These are phyloP conservation scores for Nematostella vectensis DNA, from an alignment of 92 coral and sea anemone species.

Conservation along the genomic window DNA sequence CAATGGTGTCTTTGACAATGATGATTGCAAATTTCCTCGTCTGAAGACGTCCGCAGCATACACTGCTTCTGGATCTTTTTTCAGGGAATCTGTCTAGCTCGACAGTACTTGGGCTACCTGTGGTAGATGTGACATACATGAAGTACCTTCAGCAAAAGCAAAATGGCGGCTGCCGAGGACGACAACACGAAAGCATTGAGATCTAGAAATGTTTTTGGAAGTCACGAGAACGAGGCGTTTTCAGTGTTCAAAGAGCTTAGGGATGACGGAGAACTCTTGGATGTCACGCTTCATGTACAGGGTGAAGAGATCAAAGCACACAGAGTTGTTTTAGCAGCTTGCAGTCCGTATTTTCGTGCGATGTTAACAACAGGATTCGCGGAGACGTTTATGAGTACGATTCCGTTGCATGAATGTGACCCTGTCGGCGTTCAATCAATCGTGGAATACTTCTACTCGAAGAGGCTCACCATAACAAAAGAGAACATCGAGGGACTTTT, in stretches of 20 bases:
- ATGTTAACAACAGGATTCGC: slow-evolving; percentile 75
- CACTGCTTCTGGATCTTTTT: no score
- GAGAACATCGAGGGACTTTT: slow-evolving; percentile 56
- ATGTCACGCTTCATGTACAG: slow-evolving; percentile 60
- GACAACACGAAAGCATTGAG: slow-evolving; percentile 7
- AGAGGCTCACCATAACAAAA: slow-evolving; percentile 51
- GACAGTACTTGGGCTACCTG: no score
- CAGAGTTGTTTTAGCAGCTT: slow-evolving; percentile 74
- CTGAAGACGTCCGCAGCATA: no score
- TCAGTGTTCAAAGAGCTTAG: slow-evolving; percentile 67
- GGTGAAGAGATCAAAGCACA: slow-evolving; percentile 75
- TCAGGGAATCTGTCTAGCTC: no score
- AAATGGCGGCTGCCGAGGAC: slow-evolving; percentile 28
- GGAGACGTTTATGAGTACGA: slow-evolving; percentile 53
- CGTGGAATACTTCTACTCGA: slow-evolving; percentile 69
- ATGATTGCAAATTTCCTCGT: no score
- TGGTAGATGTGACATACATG: no score
- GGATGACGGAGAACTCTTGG: slow-evolving; percentile 63
- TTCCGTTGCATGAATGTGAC: slow-evolving; percentile 71
- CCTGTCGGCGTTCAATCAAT: slow-evolving; percentile 55
- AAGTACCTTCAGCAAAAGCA: no score
- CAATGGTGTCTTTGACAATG: no score
- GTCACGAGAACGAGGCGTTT: slow-evolving; percentile 58
- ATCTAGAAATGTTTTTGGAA: slow-evolving; percentile 26
- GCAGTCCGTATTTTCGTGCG: slow-evolving; percentile 89